phyloP scores from a whole-genome alignment of 1,140 invertebrate genomes.

The Teleogryllus occipitalis region DNA sequence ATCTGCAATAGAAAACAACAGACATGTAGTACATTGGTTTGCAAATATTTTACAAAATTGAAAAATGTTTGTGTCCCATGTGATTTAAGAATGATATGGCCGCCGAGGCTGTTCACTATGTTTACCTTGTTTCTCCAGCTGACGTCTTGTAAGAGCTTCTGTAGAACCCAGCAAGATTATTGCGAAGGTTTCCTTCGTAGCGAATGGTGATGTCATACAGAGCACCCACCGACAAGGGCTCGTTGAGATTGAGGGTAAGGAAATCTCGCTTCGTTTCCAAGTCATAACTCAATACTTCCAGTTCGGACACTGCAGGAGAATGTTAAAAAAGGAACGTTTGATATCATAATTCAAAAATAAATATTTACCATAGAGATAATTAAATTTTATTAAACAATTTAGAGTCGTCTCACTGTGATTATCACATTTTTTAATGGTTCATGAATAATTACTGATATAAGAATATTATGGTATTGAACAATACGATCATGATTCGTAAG shows the following conservation, averaged over 20 bases:
- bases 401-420: too few relatives aligned
- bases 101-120: neutral
- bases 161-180: slow-evolving; percentile 69
- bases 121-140: slow-evolving; percentile 32
- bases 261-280: neutral
- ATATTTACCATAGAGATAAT: too few relatives aligned
- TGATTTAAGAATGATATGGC: neutral
- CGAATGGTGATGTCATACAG: slow-evolving; percentile 39
- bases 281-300: neutral
- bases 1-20: slow-evolving; percentile 33
- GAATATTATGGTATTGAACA: too few relatives aligned
- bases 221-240: neutral
- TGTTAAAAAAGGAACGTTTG: too few relatives aligned
- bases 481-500: too few relatives aligned
- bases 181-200: slow-evolving; percentile 44
- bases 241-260: neutral
- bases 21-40: neutral
- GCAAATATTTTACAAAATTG: neutral
- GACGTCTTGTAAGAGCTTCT: slow-evolving; percentile 56
- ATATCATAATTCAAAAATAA: too few relatives aligned
- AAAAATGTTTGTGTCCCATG: neutral
- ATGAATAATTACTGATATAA: too few relatives aligned
- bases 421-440: too few relatives aligned
- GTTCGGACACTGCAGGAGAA: neutral
- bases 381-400: too few relatives aligned